phyloP scores from a whole-genome alignment of 2,113 vertebrate species.

The Orthonyx spaldingii region DNA sequence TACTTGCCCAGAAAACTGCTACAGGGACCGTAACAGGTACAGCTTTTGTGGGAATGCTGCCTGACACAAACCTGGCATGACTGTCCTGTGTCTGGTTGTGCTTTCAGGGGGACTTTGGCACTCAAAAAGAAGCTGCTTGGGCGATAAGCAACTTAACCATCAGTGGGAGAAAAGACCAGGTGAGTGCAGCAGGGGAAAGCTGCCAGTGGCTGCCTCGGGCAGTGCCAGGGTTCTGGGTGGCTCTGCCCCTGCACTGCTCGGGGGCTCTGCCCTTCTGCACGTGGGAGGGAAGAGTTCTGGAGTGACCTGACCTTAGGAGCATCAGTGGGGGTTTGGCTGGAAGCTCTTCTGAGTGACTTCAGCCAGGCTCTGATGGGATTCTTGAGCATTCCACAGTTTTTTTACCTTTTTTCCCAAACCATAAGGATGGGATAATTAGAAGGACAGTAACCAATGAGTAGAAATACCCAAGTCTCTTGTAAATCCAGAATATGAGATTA shows the following conservation, averaged over 20 bases:
- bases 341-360: not conserved
- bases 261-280: not conserved
- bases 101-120: conserved; percentile 95
- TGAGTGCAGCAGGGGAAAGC: conserved; percentile 43
- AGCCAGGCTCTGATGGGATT: not conserved
- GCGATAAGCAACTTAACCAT: conserved; percentile 99
- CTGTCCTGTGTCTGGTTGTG: not conserved
- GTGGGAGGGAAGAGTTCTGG: not conserved
- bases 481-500: not conserved
- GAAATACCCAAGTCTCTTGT: not conserved
- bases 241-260: not conserved
- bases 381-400: not conserved
- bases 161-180: conserved; percentile 98
- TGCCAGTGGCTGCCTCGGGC: accelerated
- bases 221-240: not conserved
- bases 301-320: not conserved
- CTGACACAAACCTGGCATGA: accelerated
- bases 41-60: not conserved
- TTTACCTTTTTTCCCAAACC: not conserved
- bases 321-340: not conserved
- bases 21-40: not conserved
- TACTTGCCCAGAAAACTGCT: not conserved
- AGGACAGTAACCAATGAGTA: not conserved
- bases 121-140: conserved; percentile 98
- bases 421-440: not conserved